phyloP scores from a whole-genome alignment of 2,888 invertebrate genomes.

The Pseudoips prasinana region DNA sequence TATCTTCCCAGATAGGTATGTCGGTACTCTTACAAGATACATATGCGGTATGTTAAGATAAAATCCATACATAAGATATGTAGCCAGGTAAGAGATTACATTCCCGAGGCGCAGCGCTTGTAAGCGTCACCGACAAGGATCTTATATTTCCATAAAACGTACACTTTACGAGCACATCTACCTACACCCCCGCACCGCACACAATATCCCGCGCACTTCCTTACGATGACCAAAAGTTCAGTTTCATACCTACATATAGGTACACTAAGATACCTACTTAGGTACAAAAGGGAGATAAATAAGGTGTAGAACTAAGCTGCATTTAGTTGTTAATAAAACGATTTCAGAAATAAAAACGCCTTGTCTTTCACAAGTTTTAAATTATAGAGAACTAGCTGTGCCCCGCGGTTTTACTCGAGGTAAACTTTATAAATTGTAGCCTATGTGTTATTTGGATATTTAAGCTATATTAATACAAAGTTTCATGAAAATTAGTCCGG shows the following conservation, averaged over 20 bases:
- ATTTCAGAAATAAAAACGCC: too few species aligned
- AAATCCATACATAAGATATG: conserved; percentile 31
- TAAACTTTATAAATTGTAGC: too few species aligned
- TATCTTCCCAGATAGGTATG: too few species aligned
- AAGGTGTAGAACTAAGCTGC: too few species aligned
- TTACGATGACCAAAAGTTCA: conserved; percentile 38
- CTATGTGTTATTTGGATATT: too few species aligned
- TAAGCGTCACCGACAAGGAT: conserved; percentile 61
- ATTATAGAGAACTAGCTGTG: too few species aligned
- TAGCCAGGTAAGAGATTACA: conserved; percentile 53
- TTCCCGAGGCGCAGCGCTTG: conserved; percentile 45
- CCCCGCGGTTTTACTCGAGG: too few species aligned
- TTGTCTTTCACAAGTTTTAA: too few species aligned
- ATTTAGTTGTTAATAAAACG: too few species aligned
- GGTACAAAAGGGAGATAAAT: conserved; percentile 10
- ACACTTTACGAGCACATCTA: conserved; percentile 62
- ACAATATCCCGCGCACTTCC: conserved; percentile 26
- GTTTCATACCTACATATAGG: conserved; percentile 28
- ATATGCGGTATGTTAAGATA: conserved; percentile 14
- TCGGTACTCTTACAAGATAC: too few species aligned
- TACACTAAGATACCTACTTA: conserved; percentile 5
- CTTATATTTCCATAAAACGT: conserved; percentile 74
- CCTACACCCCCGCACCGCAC: conserved; percentile 42
- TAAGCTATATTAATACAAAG: too few species aligned
- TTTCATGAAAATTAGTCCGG: too few species aligned